phyloP scores from a whole-genome alignment of 2,797 vertebrate species.

The Garrulus glandarius region DNA sequence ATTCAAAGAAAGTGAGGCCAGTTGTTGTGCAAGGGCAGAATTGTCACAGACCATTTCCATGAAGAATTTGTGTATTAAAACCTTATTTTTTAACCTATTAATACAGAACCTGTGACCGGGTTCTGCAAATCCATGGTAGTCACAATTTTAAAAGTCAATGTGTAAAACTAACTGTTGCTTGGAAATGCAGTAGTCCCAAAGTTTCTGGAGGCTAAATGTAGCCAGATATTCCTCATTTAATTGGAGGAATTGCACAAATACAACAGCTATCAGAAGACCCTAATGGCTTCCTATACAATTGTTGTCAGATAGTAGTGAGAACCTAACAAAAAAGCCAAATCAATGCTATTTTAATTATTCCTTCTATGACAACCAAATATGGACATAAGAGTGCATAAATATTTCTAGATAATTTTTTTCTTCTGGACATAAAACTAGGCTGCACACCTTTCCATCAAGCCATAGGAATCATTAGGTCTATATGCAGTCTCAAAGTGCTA shows the following conservation, averaged over 20 bases:
- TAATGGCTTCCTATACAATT: background rate
- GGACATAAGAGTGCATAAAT: background rate
- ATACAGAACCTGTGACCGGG: background rate
- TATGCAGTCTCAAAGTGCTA: background rate
- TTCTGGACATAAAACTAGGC: background rate
- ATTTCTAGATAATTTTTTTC: background rate
- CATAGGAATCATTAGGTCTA: background rate
- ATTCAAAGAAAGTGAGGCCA: background rate
- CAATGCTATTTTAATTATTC: background rate
- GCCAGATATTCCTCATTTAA: background rate
- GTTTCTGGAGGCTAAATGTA: background rate
- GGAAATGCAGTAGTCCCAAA: background rate
- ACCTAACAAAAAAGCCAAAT: background rate
- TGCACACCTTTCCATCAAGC: background rate
- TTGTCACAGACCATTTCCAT: background rate
- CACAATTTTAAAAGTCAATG: background rate
- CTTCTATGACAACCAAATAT: background rate
- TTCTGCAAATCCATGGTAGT: background rate
- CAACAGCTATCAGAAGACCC: background rate
- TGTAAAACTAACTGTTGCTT: background rate
- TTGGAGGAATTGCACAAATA: background rate
- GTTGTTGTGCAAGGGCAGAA: background rate
- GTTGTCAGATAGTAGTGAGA: background rate
- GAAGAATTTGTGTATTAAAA: background rate
- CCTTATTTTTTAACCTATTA: background rate